These are phyloP conservation scores for Cantharis flavilabris DNA, from an alignment of 2,888 invertebrate genomes.

Conservation along the genomic window DNA sequence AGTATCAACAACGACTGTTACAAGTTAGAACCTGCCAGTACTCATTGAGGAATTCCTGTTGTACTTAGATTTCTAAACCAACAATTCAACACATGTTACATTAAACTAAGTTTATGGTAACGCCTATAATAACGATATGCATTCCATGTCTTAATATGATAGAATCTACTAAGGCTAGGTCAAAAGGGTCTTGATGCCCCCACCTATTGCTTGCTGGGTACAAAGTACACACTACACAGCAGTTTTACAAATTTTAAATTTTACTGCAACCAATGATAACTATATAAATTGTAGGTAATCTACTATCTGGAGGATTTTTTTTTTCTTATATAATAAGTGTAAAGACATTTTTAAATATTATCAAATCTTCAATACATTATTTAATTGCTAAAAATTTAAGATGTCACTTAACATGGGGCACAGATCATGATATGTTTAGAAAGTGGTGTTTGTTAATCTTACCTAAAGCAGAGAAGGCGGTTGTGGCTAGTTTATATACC, in stretches of 20 bases:
- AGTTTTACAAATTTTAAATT: slow-evolving; percentile 39
- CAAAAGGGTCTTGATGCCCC: slow-evolving; percentile 34
- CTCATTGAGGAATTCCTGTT: slow-evolving; percentile 42
- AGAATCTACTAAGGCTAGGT: slow-evolving; percentile 55
- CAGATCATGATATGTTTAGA: slow-evolving; percentile 81
- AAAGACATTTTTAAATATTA: slow-evolving; percentile 58
- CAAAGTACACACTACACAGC: slow-evolving; percentile 34
- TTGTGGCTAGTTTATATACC: slow-evolving; percentile 56
- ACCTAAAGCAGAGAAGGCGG: slow-evolving; percentile 62
- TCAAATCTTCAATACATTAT: slow-evolving; percentile 55
- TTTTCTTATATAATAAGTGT: slow-evolving; percentile 49
- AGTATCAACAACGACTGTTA: slow-evolving; percentile 54
- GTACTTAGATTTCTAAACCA: slow-evolving; percentile 54
- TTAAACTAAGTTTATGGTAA: slow-evolving; percentile 51
- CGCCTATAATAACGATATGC: slow-evolving; percentile 55
- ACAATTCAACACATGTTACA: slow-evolving; percentile 55
- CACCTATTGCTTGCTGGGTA: slow-evolving; percentile 45
- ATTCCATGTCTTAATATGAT: slow-evolving; percentile 53
- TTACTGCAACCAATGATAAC: slow-evolving; percentile 36
- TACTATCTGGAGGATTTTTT: slow-evolving; percentile 35
- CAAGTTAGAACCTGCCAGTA: slow-evolving; percentile 36
- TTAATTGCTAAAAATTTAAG: slow-evolving; percentile 59
- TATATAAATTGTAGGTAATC: slow-evolving; percentile 39
- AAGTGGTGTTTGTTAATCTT: slow-evolving; percentile 70
- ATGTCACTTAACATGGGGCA: slow-evolving; percentile 72